Conservation (phyloP, 64 coral and sea anemone genomes). For the Stichodactyla helianthus region DNA sequence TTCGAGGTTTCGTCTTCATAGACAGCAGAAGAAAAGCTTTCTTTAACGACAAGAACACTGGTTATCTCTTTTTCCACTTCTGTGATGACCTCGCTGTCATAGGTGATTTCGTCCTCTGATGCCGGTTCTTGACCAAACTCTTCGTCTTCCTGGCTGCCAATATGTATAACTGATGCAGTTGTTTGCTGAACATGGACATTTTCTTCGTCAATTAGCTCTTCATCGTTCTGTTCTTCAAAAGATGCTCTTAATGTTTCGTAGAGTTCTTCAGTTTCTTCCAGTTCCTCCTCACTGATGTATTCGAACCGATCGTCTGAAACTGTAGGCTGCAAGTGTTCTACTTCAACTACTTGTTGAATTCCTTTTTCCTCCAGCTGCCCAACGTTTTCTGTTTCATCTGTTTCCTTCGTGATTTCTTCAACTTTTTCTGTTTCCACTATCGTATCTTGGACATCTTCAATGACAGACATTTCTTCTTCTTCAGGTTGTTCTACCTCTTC, state of each 20-base stretch:
- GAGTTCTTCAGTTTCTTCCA: constrained; percentile 32
- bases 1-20: neutral
- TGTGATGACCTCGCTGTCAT: constrained; percentile 24
- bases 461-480: neutral
- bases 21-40: constrained; percentile 28
- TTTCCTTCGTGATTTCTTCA: neutral
- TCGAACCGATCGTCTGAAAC: neutral
- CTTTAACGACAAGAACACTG: constrained; percentile 12
- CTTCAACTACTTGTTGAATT: neutral
- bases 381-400: constrained; percentile 21
- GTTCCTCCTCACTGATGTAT: constrained; percentile 24
- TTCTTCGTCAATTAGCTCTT: neutral
- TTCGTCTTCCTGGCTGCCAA: constrained; percentile 5
- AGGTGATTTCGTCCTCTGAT: constrained; percentile 12
- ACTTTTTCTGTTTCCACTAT: constrained; percentile 4
- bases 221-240: constrained; percentile 18
- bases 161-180: neutral
- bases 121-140: neutral
- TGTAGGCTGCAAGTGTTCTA: neutral
- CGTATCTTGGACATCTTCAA: neutral
- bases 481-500: neutral
- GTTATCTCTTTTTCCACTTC: constrained; percentile 23
- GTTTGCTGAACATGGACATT: neutral
- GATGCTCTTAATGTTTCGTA: constrained; percentile 22
- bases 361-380: neutral